Evolutionary conservation across 2,888 invertebrate species (phyloP).

Genomic region (Acronicta aceris): DNA sequence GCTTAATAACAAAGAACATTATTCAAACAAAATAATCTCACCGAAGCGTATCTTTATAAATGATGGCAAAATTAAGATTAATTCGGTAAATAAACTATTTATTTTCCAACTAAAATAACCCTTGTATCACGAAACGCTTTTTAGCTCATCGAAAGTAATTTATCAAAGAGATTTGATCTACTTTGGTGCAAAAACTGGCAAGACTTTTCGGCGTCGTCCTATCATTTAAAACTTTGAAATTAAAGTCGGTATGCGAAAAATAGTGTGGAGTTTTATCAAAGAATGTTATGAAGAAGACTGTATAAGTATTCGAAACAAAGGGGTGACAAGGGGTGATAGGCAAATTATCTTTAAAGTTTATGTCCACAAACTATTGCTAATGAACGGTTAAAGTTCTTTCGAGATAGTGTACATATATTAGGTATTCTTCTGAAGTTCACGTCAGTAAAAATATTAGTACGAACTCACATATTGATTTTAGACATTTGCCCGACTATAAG

Average conservation of each 20-base stretch:
- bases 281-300: slow-evolving; percentile 27
- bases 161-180: slow-evolving; percentile 43
- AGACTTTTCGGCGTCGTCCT: slow-evolving; percentile 38
- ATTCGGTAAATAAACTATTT: slow-evolving; percentile 22
- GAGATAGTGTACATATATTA: too few relatives aligned
- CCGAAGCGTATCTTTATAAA: slow-evolving; percentile 51
- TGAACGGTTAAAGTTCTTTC: slow-evolving; percentile 3
- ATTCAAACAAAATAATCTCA: slow-evolving; percentile 40
- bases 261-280: slow-evolving; percentile 36
- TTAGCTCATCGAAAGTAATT: slow-evolving; percentile 42
- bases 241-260: slow-evolving; percentile 29
- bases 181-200: slow-evolving; percentile 33
- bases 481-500: too few relatives aligned
- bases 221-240: slow-evolving; percentile 44
- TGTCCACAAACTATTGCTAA: neutral
- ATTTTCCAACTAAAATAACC: slow-evolving; percentile 19
- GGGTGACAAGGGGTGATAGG: slow-evolving; percentile 17
- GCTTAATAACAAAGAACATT: slow-evolving; percentile 46
- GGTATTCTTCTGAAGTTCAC: too few relatives aligned
- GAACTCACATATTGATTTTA: too few relatives aligned
- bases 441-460: too few relatives aligned
- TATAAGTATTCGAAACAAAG: slow-evolving; percentile 23
- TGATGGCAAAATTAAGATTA: slow-evolving; percentile 54
- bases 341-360: slow-evolving; percentile 26
- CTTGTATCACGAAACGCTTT: slow-evolving; percentile 33